phyloP scores from a whole-genome alignment of 1,140 invertebrate genomes.

The Rhyzopertha dominica region DNA sequence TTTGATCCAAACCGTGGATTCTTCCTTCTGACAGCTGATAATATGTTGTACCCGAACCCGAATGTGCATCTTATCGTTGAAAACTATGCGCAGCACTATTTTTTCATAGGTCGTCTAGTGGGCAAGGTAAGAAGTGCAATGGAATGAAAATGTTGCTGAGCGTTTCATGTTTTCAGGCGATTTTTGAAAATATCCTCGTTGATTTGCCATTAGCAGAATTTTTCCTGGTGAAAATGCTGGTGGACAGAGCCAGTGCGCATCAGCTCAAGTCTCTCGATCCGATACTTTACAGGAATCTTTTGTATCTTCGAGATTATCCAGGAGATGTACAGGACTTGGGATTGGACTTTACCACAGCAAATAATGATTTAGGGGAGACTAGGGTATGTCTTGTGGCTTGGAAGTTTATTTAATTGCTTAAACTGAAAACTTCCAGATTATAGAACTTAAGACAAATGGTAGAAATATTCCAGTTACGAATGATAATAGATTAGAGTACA shows the following conservation, averaged over 20 bases:
- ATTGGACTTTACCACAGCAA: conserved; percentile 91
- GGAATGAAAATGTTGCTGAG: conserved; percentile 9
- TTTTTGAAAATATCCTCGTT: conserved; percentile 92
- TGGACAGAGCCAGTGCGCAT: conserved; percentile 82
- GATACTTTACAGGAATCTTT: conserved; percentile 82
- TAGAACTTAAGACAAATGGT: conserved; percentile 88
- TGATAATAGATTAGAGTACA: conserved; percentile 92
- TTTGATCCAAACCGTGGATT: conserved; percentile 97
- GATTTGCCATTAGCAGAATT: conserved; percentile 92
- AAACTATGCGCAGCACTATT: conserved; percentile 88
- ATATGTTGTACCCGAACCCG: conserved; percentile 94
- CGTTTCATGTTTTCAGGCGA: conserved; percentile 56
- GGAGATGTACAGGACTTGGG: conserved; percentile 75
- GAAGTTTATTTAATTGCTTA: conserved; percentile 1
- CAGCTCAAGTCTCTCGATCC: conserved; percentile 91
- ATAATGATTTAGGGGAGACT: conserved; percentile 86
- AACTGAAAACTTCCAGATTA: conserved; percentile 51
- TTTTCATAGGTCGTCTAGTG: conserved; percentile 90
- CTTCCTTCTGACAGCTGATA: conserved; percentile 87
- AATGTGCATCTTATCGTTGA: conserved; percentile 77
- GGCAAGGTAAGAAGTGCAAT: conserved; percentile 66
- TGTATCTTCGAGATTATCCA: conserved; percentile 79
- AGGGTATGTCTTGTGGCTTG: conserved; percentile 49
- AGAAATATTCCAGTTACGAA: conserved; percentile 84
- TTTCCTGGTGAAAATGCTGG: conserved; percentile 82